These are phyloP conservation scores for Plecturocebus donacophilus DNA, from an alignment of 2,113 vertebrate species.

Conservation along the genomic window DNA sequence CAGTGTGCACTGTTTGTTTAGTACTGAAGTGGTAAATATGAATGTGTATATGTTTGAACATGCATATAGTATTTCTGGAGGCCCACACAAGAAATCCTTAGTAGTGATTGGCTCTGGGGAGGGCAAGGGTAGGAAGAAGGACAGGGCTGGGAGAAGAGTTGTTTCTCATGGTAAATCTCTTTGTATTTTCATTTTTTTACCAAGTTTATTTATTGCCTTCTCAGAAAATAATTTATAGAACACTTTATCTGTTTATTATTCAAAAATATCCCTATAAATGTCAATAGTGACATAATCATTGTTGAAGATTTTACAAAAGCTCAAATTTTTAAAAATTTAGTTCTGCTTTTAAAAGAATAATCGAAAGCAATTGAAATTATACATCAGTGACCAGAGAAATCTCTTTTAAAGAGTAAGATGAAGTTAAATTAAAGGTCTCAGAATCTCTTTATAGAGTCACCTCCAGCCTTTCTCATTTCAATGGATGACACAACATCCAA, in stretches of 20 bases:
- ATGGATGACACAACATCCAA: background rate
- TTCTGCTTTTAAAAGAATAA: background rate
- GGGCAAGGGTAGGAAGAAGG: fast-evolving
- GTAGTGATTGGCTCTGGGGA: background rate
- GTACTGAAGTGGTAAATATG: background rate
- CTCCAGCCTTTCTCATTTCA: background rate
- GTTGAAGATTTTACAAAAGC: background rate
- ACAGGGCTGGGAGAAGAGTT: background rate
- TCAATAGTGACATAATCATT: background rate
- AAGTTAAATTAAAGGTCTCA: background rate
- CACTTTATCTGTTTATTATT: background rate
- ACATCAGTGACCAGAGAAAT: background rate
- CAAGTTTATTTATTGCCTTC: background rate
- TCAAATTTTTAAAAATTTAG: background rate
- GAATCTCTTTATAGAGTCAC: background rate
- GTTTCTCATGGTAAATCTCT: background rate
- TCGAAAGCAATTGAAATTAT: background rate
- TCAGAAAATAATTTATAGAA: background rate
- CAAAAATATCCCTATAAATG: background rate
- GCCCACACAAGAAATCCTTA: background rate
- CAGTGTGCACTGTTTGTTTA: background rate
- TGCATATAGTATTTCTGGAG: background rate
- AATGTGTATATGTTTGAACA: background rate
- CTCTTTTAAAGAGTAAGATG: background rate
- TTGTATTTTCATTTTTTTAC: background rate